Evolutionary conservation across 2,113 vertebrate genomes (phyloP).

Genomic region (Melanerpes formicivorus): DNA sequence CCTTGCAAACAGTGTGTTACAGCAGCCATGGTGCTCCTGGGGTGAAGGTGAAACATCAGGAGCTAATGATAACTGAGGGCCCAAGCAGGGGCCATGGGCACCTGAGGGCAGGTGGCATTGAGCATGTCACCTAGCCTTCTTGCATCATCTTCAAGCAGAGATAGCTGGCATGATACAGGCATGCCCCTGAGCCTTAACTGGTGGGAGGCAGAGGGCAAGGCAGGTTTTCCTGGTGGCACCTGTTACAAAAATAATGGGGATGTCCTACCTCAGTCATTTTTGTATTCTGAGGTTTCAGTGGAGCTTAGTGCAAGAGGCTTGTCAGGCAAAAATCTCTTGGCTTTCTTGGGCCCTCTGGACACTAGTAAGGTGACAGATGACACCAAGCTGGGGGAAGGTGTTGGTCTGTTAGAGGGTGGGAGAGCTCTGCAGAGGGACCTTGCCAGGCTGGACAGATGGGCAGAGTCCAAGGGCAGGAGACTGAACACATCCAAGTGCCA

Average conservation of each 20-base stretch:
- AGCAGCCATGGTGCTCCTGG: neutral
- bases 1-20: neutral
- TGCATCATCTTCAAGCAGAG: neutral
- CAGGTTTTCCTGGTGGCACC: neutral
- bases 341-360: neutral
- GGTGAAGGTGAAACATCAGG: neutral
- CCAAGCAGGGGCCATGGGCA: neutral
- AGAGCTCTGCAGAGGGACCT: no score
- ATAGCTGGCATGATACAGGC: neutral
- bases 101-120: neutral
- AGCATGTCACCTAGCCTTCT: neutral
- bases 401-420: no score
- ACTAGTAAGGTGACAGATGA: no score
- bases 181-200: neutral
- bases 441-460: no score
- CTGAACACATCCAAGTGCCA: no score
- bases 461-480: no score
- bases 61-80: neutral
- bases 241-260: neutral
- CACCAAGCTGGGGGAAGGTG: no score
- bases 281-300: neutral
- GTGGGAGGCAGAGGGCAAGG: neutral
- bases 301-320: neutral
- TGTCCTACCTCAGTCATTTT: accelerated
- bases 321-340: neutral